phyloP scores from a whole-genome alignment of 2,888 invertebrate species.

The Drosophila paracracens region DNA sequence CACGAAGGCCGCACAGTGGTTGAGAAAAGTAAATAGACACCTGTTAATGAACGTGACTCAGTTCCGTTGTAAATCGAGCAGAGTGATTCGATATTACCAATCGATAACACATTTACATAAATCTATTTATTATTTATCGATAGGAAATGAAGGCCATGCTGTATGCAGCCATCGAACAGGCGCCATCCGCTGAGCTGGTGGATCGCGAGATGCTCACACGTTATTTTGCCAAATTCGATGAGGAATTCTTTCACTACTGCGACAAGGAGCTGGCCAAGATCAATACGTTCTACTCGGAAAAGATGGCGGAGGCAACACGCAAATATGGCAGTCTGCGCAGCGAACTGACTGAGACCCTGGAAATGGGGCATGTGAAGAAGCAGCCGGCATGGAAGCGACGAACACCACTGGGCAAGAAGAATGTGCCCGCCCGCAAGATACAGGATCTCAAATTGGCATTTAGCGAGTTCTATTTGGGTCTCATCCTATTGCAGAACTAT shows the following conservation, averaged over 20 bases:
- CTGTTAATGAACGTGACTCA: not conserved
- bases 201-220: constrained; percentile 90
- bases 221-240: constrained; percentile 92
- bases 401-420: constrained; percentile 84
- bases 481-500: constrained; percentile 94
- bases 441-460: constrained; percentile 95
- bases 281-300: constrained; percentile 95
- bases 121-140: constrained; percentile 3
- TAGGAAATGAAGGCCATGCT: constrained; percentile 94
- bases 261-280: constrained; percentile 94
- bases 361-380: constrained; percentile 84
- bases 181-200: constrained; percentile 91
- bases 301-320: constrained; percentile 94
- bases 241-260: constrained; percentile 93
- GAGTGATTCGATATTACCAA: constrained; percentile 2
- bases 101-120: not conserved
- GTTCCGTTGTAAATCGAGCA: not conserved
- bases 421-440: constrained; percentile 88
- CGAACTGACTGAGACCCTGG: constrained; percentile 87
- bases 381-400: constrained; percentile 84
- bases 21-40: constrained; percentile 1
- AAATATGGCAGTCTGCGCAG: constrained; percentile 91
- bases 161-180: constrained; percentile 91
- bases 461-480: constrained; percentile 94
- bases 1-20: constrained; percentile 29